Conservation (phyloP, 2,797 vertebrate genomes). For the Benthosema pterotum region DNA sequence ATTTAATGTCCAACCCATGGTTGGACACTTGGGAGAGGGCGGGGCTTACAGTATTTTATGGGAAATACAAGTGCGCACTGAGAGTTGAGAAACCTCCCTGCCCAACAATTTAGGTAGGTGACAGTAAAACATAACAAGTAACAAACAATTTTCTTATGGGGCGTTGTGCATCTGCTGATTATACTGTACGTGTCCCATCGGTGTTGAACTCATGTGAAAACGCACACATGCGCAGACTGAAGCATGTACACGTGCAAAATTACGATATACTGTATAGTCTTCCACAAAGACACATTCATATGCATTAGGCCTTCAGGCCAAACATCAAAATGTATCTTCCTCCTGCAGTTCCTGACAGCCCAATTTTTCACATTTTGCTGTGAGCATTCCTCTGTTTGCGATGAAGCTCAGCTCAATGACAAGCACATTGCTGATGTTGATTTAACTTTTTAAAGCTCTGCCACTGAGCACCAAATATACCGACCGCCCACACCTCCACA, state of each 20-base stretch:
- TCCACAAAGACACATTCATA: not conserved
- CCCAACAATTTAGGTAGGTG: no score
- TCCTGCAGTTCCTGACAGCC: conserved; percentile 54
- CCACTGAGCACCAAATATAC: conserved; percentile 14
- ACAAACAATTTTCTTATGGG: conserved; percentile 4
- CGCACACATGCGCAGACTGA: conserved; percentile 24
- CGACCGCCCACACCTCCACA: not conserved
- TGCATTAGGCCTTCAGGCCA: conserved; percentile 48
- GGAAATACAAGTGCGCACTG: conserved; percentile 44
- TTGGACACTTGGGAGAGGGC: no score
- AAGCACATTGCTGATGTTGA: conserved; percentile 59
- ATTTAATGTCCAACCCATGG: no score
- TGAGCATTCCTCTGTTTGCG: conserved; percentile 53
- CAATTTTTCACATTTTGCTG: conserved; percentile 57
- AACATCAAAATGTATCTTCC: conserved; percentile 59
- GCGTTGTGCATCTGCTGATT: conserved; percentile 26
- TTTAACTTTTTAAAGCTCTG: conserved; percentile 72
- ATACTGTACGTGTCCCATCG: conserved; percentile 49
- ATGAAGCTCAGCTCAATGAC: conserved; percentile 47
- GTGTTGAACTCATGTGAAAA: conserved; percentile 27
- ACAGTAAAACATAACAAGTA: no score
- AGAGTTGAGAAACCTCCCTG: conserved; percentile 33
- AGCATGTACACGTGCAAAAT: not conserved
- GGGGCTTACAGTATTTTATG: no score
- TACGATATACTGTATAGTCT: no score